phyloP scores from a whole-genome alignment of 2,888 invertebrate species.

The Selenia dentaria region DNA sequence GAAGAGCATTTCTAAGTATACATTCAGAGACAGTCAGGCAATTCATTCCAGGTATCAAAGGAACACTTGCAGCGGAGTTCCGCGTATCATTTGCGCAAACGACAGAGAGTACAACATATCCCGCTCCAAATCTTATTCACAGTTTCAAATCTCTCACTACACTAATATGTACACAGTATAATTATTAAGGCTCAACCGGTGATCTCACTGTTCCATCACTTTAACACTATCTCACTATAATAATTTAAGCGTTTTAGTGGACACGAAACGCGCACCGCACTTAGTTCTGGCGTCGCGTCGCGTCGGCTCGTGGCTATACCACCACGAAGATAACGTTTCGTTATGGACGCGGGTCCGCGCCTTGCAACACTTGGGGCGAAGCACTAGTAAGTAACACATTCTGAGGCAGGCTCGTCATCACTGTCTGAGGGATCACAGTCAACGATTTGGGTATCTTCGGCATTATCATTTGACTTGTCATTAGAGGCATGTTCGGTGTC shows the following conservation, averaged over 20 bases:
- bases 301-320: conserved; percentile 49
- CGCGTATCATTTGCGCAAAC: conserved; percentile 74
- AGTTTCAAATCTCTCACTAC: conserved; percentile 56
- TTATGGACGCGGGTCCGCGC: conserved; percentile 60
- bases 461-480: conserved; percentile 76
- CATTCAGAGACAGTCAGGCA: conserved; percentile 23
- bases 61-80: conserved; percentile 32
- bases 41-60: conserved; percentile 6
- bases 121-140: conserved; percentile 49
- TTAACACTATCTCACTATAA: conserved; percentile 35
- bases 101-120: conserved; percentile 17
- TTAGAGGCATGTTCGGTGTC: conserved; percentile 46
- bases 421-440: conserved; percentile 90
- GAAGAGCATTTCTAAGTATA: conserved; percentile 10
- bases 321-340: conserved; percentile 67
- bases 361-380: conserved; percentile 34
- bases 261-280: conserved; percentile 29
- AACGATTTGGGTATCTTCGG: conserved; percentile 93
- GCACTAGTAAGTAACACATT: conserved; percentile 23
- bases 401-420: conserved; percentile 35
- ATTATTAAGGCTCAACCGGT: conserved; percentile 77
- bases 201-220: conserved; percentile 37
- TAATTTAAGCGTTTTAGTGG: conserved; percentile 23
- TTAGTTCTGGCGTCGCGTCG: conserved; percentile 8
- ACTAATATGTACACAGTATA: conserved; percentile 74